Base-by-base conservation (phyloP, 1,140 invertebrate genomes). In the Cherax quadricarinatus region DNA sequence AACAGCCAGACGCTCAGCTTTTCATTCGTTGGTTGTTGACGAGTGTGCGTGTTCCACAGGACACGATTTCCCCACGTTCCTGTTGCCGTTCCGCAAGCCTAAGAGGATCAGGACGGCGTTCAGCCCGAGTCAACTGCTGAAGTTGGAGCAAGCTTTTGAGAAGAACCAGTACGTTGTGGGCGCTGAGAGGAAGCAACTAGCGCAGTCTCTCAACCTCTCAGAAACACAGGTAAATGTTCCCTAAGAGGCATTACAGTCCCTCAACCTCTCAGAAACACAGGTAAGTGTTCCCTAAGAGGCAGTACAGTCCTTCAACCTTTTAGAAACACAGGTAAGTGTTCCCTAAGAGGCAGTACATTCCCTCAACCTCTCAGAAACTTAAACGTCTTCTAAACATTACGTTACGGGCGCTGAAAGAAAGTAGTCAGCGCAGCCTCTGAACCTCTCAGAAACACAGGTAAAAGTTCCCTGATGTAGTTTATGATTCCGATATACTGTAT, bases 141-240 rank as follows among this genome's bases (percentile, higher is more conserved):
- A 99, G 95, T 95, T 99, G 94, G 99, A 99, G 95, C 98, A 99
- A 95, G 99, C 99, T 57, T 99, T 99, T 95, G 98, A 99, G 95
- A 98, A 98, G 95, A 99, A 99, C 95, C 99, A 99, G 95, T 99
- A 99, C 95, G 98, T 99, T 57, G 98, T 99, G 48, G 99, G 99
- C 0, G 98, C 98, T n/a, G 99, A 99, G 95, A 96, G 99, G 94
- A 99, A 99, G 95, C 98, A 99, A 95, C 96, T 99, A 92, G 99
- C 99, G 0, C 97, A 98, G 94, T 97, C 97, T 82, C 96, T 99
- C 57, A 98, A 97, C 94, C 96, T 99, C 93, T 98, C 98, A 30
- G 99, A 99, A 96, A 99, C 98, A 93, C 98, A 99, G 97, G 98
- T 99, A 96, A 96, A 18, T 66, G 53, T 57, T 14, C 6, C 53